phyloP scores from a whole-genome alignment of 2,888 invertebrate species.

The Hypomecis atomaria region DNA sequence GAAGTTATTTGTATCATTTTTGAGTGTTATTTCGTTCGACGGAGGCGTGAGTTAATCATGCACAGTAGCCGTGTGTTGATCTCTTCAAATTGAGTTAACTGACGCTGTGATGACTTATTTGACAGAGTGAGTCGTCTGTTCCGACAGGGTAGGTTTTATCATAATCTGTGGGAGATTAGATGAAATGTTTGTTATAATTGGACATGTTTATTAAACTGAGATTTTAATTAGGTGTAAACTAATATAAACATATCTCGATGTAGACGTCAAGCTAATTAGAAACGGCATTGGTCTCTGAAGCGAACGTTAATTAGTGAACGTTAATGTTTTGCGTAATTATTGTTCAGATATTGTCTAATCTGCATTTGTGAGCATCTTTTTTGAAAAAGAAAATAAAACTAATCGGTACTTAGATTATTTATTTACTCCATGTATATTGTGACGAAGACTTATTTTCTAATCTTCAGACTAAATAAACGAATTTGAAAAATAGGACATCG shows the following conservation, averaged over 20 bases:
- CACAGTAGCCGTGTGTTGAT: constrained; percentile 82
- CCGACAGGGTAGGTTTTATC: constrained; percentile 64
- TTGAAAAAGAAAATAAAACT: neutral
- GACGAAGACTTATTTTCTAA: no score
- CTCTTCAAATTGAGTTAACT: constrained; percentile 83
- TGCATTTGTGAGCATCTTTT: constrained; percentile 1
- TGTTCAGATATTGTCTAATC: constrained; percentile 11
- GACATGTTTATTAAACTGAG: constrained; percentile 46
- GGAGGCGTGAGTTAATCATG: constrained; percentile 68
- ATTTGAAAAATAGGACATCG: no score
- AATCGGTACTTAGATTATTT: neutral
- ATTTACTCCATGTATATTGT: no score
- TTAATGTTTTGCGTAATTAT: constrained; percentile 8
- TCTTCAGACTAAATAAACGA: no score
- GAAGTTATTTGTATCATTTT: constrained; percentile 54
- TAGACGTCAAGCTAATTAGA: constrained; percentile 9
- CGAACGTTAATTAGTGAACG: constrained; percentile 17
- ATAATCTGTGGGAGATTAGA: constrained; percentile 64
- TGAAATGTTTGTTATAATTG: constrained; percentile 56
- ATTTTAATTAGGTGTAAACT: constrained; percentile 46
- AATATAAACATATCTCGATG: constrained; percentile 12
- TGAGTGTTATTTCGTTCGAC: constrained; percentile 59
- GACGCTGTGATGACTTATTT: constrained; percentile 84
- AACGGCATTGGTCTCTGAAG: constrained; percentile 10
- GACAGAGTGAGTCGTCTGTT: constrained; percentile 78